Conservation (phyloP, 2,888 invertebrate species). For the Matsumyia berberina region DNA sequence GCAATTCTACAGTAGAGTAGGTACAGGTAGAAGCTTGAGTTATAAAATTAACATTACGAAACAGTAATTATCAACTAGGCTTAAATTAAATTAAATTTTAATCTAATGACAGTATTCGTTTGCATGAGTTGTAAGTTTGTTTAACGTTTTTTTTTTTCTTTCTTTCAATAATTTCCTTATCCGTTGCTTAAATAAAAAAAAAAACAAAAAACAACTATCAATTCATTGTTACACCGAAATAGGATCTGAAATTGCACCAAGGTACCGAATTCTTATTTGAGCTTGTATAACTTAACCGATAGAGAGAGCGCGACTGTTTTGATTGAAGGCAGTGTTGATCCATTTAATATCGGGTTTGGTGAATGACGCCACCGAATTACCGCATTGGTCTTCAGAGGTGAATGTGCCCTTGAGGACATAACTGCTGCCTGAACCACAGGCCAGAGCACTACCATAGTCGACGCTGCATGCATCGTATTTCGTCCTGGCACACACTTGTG, state of each 20-base stretch:
- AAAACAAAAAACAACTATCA: conserved; percentile 48
- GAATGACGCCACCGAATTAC: conserved; percentile 86
- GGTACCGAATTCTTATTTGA: conserved; percentile 58
- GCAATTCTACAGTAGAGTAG: conserved; percentile 49
- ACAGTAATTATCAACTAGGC: conserved; percentile 63
- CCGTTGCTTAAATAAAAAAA: conserved; percentile 27
- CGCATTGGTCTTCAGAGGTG: conserved; percentile 90
- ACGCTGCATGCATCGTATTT: conserved; percentile 91
- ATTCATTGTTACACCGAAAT: conserved; percentile 69
- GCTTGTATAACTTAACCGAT: conserved; percentile 54
- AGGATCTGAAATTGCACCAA: conserved; percentile 76
- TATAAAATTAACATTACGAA: conserved; percentile 66
- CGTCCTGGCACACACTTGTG: conserved; percentile 88
- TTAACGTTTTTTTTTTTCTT: conserved; percentile 53
- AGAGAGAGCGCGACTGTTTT: conserved; percentile 73
- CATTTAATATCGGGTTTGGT: conserved; percentile 87
- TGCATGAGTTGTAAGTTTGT: conserved; percentile 67
- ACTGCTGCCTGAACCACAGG: conserved; percentile 89
- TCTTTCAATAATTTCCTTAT: conserved; percentile 50
- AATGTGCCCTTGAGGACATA: conserved; percentile 90
- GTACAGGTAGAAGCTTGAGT: conserved; percentile 66
- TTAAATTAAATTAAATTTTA: conserved; percentile 73
- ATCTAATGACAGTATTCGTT: conserved; percentile 75
- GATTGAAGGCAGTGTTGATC: conserved; percentile 83
- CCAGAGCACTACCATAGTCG: conserved; percentile 92